These are phyloP conservation scores for Macrobrachium nipponense DNA, from an alignment of 1,140 invertebrate genomes.

Conservation along the genomic window DNA sequence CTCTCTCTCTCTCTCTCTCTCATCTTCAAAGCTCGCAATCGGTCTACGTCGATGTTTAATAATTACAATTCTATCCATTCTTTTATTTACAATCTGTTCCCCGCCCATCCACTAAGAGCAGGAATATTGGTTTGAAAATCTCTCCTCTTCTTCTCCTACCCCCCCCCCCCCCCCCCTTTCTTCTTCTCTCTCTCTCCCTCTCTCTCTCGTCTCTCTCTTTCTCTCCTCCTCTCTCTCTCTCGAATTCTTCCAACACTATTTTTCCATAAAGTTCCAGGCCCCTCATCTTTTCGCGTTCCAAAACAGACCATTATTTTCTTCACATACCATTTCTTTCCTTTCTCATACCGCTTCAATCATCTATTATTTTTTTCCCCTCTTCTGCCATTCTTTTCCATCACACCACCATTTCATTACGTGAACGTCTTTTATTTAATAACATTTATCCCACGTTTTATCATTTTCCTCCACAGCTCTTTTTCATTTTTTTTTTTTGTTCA, in stretches of 20 bases:
- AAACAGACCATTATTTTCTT: no score
- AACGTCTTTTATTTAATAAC: no score
- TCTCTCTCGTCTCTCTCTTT: neutral
- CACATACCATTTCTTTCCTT: neutral
- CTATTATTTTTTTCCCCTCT: slow-evolving; percentile 6
- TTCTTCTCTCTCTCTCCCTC: neutral
- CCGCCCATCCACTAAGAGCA: neutral
- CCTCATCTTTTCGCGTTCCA: neutral
- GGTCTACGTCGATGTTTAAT: no score
- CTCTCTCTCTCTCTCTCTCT: slow-evolving; percentile 16
- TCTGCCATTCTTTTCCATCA: neutral
- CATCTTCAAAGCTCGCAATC: no score
- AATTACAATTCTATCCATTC: neutral
- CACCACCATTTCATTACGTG: no score
- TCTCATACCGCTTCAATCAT: neutral
- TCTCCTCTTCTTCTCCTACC: neutral
- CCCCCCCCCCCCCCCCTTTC: neutral
- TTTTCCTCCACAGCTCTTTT: neutral
- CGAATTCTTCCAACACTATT: no score
- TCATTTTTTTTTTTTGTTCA: neutral
- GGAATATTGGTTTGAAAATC: neutral
- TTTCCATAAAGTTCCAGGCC: neutral
- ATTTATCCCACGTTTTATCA: no score
- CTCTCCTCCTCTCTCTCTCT: neutral
- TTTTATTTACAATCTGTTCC: neutral